Base-by-base conservation (phyloP, 2,888 invertebrate genomes). In the Brachyptera putata region DNA sequence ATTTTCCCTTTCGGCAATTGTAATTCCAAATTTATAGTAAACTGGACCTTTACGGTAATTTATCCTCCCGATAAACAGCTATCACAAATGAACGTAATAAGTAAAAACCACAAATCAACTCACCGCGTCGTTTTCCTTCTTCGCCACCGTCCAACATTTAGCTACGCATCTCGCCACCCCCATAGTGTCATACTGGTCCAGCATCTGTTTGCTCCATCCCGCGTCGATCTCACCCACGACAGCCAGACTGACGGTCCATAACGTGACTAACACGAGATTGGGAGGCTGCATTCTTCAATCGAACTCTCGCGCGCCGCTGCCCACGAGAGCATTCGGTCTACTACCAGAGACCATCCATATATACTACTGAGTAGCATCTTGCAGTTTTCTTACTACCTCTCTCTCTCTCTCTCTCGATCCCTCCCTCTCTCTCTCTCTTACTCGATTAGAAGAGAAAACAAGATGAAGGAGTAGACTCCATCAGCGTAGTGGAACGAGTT, bases 81-180 rank as follows among this genome's bases (percentile, higher is more conserved):
- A n/a, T n/a, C n/a, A n/a, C n/a, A n/a, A n/a, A n/a, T n/a, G n/a
- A n/a, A n/a, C n/a, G n/a, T n/a, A n/a, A n/a, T n/a, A n/a, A n/a
- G n/a, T n/a, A n/a, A n/a, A n/a, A n/a, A n/a, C n/a, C n/a, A n/a
- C n/a, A n/a, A n/a, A n/a, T n/a, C n/a, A 39, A 34, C 46, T 58
- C 26, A 56, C 55, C 9, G 24, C 50, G 13, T 60, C 36, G 25
- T 43, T 34, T n/a, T 43, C 56, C 41, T 58, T 53, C 57, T 58
- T 63, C 58, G 14, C 34, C 64, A 68, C 73, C 41, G 77, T 77
- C 66, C 76, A 76, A 69, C 84, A 84, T 65, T 77, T 76, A 18
- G 83, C 76, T 66, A 84, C 83, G 70, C 84, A 84, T 64, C 82
- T 77, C n/a, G 83, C 80, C 58, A 80, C 80, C 56, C 80, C 77